Base-by-base conservation (phyloP, 23 tunicate genomes). In the Halocynthia roretzi region DNA sequence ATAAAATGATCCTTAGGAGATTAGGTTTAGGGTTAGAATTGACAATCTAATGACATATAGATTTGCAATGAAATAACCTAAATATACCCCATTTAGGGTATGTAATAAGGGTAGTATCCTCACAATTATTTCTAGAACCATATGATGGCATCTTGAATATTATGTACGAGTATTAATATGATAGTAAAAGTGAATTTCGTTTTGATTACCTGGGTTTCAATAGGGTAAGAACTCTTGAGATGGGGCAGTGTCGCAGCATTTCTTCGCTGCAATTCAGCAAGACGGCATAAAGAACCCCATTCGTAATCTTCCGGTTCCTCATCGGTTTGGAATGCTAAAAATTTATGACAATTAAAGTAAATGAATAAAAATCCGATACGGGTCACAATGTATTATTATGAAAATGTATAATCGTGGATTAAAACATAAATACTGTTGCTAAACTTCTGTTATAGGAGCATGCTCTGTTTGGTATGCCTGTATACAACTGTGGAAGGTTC, bases 181-280 rank as follows among this genome's bases (percentile, higher is more conserved):
- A 44, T 50, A 50, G 15, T 12, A 71, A 10, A 10, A 44, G 31
- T 5, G 6, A 52, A 17, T 6, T 18, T 64, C 4, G 44, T 31
- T 31, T 58, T 58, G 63, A 58, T 15, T 57, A 87, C 93, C 93
- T 89, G 96, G 8, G 97, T 90, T 77, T 90, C 97, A 51, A 85
- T 72, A 6, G 97, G 97, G 53, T 90, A 90, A 21, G 97, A 90
- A 0, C 90, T 85, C 64, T 90, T 90, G 18, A 90, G 61, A 77
- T 90, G 97, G 8, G 97, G 71, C 12, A 50, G 83, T 53, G 73
- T 78, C 0, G 19, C 72, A 18, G 84, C 67, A 63, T 90, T 90
- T 77, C 97, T 51, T 2, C 75, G 52, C 77, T 90, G 97, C 22
- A 90, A 64, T 53, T 85, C 97, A 22, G 89, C 89, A 61, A 85